These are phyloP conservation scores for Orycteropus afer DNA, from an alignment of 2,113 vertebrate genomes.

Conservation along the genomic window DNA sequence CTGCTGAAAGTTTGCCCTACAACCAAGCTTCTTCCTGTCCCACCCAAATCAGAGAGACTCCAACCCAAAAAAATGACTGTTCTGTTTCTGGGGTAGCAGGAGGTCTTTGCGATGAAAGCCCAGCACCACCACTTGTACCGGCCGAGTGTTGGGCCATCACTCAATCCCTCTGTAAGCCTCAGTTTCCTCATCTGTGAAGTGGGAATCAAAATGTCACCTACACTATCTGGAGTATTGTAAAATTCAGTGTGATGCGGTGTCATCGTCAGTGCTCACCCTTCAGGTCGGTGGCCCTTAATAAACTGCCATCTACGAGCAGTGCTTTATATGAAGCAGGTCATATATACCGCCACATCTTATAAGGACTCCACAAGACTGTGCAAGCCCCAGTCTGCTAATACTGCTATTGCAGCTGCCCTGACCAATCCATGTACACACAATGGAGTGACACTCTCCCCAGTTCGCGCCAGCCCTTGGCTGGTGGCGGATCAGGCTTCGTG, in stretches of 20 bases:
- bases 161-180: neutral
- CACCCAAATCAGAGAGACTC: neutral
- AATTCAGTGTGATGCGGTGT: rapidly evolving
- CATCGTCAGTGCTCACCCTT: rapidly evolving
- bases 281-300: rapidly evolving
- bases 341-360: rapidly evolving
- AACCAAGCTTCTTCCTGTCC: neutral
- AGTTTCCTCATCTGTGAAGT: neutral
- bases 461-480: neutral
- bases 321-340: rapidly evolving
- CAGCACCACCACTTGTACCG: rapidly evolving
- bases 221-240: rapidly evolving
- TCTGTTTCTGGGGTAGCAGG: rapidly evolving
- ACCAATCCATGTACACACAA: neutral
- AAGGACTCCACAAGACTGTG: neutral
- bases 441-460: neutral
- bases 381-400: neutral
- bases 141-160: rapidly evolving
- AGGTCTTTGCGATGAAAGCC: neutral
- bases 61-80: neutral
- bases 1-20: neutral
- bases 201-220: rapidly evolving
- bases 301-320: neutral
- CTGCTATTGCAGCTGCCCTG: neutral
- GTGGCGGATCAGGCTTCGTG: neutral